Evolutionary conservation across 2,797 vertebrate genomes (phyloP).

Genomic region (Notolepis coatsorum): DNA sequence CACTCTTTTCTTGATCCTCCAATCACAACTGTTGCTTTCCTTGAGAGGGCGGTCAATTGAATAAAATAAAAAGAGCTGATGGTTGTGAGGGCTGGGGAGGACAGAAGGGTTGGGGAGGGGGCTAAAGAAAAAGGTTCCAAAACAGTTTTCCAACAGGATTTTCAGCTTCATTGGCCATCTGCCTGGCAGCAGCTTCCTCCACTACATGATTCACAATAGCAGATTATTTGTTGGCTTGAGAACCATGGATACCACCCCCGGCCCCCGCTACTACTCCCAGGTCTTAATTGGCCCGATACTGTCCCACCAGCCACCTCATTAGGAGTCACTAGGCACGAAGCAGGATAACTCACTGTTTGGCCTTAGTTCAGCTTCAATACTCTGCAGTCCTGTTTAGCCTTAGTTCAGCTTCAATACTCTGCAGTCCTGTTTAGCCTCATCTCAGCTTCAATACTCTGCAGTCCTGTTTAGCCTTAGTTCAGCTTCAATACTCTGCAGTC

Average conservation of each 20-base stretch:
- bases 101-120: conserved; percentile 7
- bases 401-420: too few relatives aligned
- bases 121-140: conserved; percentile 51
- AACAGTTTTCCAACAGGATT: conserved; percentile 63
- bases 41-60: conserved; percentile 15
- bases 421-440: too few relatives aligned
- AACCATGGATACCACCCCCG: conserved; percentile 33
- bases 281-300: conserved; percentile 15
- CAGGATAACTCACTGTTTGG: conserved; percentile 8
- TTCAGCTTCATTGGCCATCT: conserved; percentile 48
- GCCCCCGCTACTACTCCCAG: conserved; percentile 35
- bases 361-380: conserved; percentile 6
- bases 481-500: too few relatives aligned
- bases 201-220: conserved; percentile 50
- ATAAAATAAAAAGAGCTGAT: conserved; percentile 55
- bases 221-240: conserved; percentile 55
- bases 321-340: background rate
- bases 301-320: conserved; percentile 8
- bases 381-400: too few relatives aligned
- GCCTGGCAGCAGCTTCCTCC: conserved; percentile 45
- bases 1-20: too few relatives aligned
- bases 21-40: too few relatives aligned
- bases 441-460: too few relatives aligned
- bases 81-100: conserved; percentile 18
- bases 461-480: too few relatives aligned